These are phyloP conservation scores for Pseudomyrmex gracilis DNA, from an alignment of 1,140 invertebrate species.

Conservation along the genomic window DNA sequence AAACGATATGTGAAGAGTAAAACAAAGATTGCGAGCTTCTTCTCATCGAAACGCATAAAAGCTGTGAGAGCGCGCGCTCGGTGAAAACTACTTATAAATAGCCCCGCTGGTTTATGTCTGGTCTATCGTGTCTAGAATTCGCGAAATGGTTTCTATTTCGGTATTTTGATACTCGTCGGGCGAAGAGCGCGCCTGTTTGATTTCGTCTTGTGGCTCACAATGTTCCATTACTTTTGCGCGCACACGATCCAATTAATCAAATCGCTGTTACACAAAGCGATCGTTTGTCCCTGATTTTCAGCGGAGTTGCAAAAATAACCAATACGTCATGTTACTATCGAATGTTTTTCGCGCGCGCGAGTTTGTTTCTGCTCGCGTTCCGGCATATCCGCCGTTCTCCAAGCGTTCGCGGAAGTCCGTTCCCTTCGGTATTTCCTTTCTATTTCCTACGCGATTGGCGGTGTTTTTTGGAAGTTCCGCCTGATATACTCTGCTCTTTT, in stretches of 20 bases:
- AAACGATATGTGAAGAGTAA: neutral
- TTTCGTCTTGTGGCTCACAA: constrained; percentile 2
- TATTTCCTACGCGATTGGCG: constrained; percentile 30
- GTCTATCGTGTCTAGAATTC: neutral
- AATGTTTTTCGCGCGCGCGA: neutral
- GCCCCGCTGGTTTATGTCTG: constrained; percentile 4
- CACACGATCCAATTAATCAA: constrained; percentile 24
- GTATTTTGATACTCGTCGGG: neutral
- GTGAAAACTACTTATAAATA: neutral
- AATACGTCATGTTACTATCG: constrained; percentile 3
- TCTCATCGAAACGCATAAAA: neutral
- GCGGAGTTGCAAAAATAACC: constrained; percentile 14
- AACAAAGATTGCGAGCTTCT: neutral
- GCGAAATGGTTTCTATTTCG: constrained; percentile 16
- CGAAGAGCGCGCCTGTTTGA: constrained; percentile 17
- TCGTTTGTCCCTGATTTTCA: constrained; percentile 12
- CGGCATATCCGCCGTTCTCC: constrained; percentile 9
- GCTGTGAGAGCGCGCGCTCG: neutral
- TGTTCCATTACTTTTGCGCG: neutral
- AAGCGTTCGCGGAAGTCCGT: constrained; percentile 36
- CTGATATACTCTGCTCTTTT: constrained; percentile 7
- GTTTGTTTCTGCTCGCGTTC: constrained; percentile 31
- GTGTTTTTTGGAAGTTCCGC: constrained; percentile 20
- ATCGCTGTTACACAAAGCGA: neutral
- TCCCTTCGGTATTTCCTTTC: constrained; percentile 23